Percentiles rank a stretch among this genome's conserved stretches.
Conservation (phyloP, 2,797 vertebrate genomes). For the Hipposideros larvatus region DNA sequence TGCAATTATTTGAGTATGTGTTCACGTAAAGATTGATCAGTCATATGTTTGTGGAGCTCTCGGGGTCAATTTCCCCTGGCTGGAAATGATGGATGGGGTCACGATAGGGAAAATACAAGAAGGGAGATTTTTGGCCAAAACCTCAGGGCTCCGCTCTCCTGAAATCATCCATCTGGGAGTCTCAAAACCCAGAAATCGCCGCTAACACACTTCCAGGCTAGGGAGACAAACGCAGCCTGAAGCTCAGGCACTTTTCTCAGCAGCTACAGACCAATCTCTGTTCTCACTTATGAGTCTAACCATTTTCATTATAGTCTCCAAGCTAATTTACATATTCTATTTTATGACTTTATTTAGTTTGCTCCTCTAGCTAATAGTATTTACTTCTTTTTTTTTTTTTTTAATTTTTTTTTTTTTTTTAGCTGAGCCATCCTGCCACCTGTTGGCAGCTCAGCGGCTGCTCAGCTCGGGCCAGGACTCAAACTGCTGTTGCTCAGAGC, state of each 20-base stretch:
- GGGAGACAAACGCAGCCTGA: neutral
- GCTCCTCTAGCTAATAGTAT: neutral
- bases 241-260: neutral
- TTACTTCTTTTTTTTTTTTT: neutral
- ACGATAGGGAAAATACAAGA: neutral
- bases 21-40: slow-evolving; percentile 53
- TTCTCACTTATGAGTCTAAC: neutral
- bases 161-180: slow-evolving; percentile 31
- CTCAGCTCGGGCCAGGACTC: too few species aligned
- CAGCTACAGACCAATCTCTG: neutral
- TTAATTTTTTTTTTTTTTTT: too few species aligned
- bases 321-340: neutral
- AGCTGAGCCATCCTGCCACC: too few species aligned
- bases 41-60: neutral
- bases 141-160: neutral
- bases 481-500: too few species aligned
- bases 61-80: neutral
- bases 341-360: slow-evolving; percentile 9
- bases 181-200: neutral
- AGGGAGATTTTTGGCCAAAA: neutral
- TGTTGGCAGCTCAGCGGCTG: too few species aligned
- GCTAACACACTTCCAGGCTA: neutral
- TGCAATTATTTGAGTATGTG: slow-evolving; percentile 53
- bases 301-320: neutral
- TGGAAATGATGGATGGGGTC: slow-evolving; percentile 29